These are phyloP conservation scores for Polypterus bichir DNA, from an alignment of 2,113 vertebrate genomes.

Conservation along the genomic window DNA sequence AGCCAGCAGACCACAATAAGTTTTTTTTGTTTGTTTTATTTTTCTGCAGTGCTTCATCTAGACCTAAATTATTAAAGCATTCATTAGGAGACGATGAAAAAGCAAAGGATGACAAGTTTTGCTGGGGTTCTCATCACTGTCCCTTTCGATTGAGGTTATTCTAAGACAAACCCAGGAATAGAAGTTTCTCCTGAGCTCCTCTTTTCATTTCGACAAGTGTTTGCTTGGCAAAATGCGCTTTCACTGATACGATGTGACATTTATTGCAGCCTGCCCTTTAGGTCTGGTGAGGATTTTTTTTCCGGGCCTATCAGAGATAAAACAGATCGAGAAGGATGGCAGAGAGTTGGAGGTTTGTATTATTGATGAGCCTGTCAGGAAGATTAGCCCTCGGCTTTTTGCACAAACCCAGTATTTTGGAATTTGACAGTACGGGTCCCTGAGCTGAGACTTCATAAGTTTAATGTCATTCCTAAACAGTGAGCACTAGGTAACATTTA, in stretches of 20 bases:
- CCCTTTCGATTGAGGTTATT: slow-evolving; percentile 18
- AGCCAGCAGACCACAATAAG: too few species aligned
- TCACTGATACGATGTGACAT: slow-evolving; percentile 30
- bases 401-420: not conserved
- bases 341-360: slow-evolving; percentile 40
- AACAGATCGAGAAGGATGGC: slow-evolving; percentile 28
- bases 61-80: slow-evolving; percentile 1
- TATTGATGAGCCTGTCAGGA: slow-evolving; percentile 53
- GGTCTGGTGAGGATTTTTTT: slow-evolving; percentile 13
- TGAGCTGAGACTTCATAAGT: not conserved
- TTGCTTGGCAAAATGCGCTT: slow-evolving; percentile 18
- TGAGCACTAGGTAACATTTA: too few species aligned
- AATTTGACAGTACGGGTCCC: not conserved
- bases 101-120: not conserved
- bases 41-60: not conserved
- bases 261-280: slow-evolving; percentile 34
- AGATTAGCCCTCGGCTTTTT: slow-evolving; percentile 36
- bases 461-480: not conserved
- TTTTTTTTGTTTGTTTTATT: not conserved
- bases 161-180: slow-evolving; percentile 11
- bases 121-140: slow-evolving; percentile 2
- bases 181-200: slow-evolving; percentile 1
- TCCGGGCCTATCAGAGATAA: slow-evolving; percentile 13
- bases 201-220: slow-evolving; percentile 9
- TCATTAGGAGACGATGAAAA: not conserved